Conservation (phyloP, 2,797 vertebrate genomes). For the Heliangelus exortis region DNA sequence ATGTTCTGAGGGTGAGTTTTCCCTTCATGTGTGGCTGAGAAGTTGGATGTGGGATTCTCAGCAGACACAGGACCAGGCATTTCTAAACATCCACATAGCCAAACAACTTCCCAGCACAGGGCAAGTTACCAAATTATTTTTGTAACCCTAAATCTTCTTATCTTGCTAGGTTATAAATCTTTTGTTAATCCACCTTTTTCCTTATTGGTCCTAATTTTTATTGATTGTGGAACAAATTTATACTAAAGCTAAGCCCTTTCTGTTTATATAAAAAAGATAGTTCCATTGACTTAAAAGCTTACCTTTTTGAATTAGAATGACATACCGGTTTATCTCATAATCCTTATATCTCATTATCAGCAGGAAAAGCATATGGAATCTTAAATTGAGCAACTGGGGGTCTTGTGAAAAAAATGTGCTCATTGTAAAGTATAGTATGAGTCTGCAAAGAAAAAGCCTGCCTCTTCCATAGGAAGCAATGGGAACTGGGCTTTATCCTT, state of each 20-base stretch:
- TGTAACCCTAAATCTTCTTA: neutral
- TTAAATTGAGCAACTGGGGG: slow-evolving; percentile 12
- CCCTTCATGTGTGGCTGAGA: neutral
- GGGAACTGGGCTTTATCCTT: neutral
- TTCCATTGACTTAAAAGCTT: slow-evolving; percentile 27
- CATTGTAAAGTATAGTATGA: slow-evolving; percentile 26
- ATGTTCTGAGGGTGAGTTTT: neutral
- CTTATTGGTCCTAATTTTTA: slow-evolving; percentile 3
- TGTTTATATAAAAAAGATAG: slow-evolving; percentile 35
- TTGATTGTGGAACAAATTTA: neutral
- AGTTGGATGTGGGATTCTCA: neutral
- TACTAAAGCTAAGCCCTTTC: neutral
- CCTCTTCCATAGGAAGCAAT: neutral
- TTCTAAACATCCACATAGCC: neutral
- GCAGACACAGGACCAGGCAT: neutral
- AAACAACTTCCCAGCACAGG: neutral
- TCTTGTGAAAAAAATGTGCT: slow-evolving; percentile 8
- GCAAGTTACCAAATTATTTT: neutral
- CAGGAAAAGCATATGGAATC: slow-evolving; percentile 28
- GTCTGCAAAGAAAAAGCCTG: neutral
- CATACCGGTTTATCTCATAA: slow-evolving; percentile 39
- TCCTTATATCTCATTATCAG: slow-evolving; percentile 62
- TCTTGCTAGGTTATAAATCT: neutral
- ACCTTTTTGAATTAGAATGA: slow-evolving; percentile 14
- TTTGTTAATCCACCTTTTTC: neutral